Base-by-base conservation (phyloP, 2,888 invertebrate genomes). In the Chloromyia formosa region DNA sequence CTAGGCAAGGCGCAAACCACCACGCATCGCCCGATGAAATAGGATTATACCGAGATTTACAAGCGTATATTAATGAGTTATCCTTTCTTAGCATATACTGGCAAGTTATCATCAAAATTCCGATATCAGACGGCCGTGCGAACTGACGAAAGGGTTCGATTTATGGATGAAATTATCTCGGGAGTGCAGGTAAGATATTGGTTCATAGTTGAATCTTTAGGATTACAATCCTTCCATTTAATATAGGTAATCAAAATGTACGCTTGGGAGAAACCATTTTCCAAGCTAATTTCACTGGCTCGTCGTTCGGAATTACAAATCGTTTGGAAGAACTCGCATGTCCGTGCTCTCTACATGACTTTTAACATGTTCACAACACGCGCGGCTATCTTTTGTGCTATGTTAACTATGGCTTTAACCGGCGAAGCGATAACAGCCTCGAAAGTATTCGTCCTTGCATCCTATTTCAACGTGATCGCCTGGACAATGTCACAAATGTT, bases 241-340 rank as follows among this genome's bases (percentile, higher is more conserved):
- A n/a, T 89, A 81, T 86, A 94, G 87, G 94, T 95, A 1, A 93
- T 96, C 78, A 96, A 96, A 87, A 95, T 96, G 94, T 96, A 95
- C 82, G 93, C 94, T 0, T 96, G 96, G 92, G 96, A 96, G 83
- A 91, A 90, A 79, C 93, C 94, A 0, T 95, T 96, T 81, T 91
- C 92, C 64, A 88, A 91, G 78, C 87, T 94, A 22, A 91, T 96
- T 1, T 88, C 89, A 10, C 80, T 88, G 22, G 91, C 93, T 2
- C 86, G 95, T 81, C 88, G 87, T 87, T 90, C 88, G 80, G 91
- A 88, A 79, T 58, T 89, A 64, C 86, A 85, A 76, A 87, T 91
- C 78, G 88, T 92, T 0, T 87, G 84, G 20, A 89, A 88, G 56
- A 89, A 89, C 0, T 90, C 90, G 0, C 89, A 90, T 77, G 86